Percentiles rank a stretch among this genome's conserved stretches.
Evolutionary conservation across 2,113 vertebrate species (phyloP).

Genomic region (Gymnorhina tibicen): DNA sequence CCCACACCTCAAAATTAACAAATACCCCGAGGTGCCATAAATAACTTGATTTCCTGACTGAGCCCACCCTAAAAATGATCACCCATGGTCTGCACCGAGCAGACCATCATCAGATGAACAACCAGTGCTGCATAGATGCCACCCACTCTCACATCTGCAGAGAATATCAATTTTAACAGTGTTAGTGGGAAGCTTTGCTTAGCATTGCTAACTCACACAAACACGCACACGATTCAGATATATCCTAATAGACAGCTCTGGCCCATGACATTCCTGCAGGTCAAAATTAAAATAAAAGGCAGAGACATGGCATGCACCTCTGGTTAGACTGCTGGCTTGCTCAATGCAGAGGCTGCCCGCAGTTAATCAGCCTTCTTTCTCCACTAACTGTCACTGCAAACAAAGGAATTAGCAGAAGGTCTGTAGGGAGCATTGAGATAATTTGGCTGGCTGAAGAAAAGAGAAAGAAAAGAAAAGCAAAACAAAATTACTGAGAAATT

Average conservation of each 20-base stretch:
- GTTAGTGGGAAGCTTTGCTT: neutral
- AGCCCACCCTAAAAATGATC: neutral
- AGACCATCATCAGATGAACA: neutral
- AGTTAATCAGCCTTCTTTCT: conserved; percentile 66
- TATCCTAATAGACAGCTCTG: conserved; percentile 32
- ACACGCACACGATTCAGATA: neutral
- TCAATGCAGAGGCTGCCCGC: neutral
- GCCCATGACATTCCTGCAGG: conserved; percentile 41
- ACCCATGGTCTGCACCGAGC: neutral
- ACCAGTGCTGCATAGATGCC: neutral
- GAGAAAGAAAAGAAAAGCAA: conserved; percentile 48
- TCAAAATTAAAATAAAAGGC: conserved; percentile 53
- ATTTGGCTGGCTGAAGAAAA: conserved; percentile 63
- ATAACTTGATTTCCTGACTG: neutral
- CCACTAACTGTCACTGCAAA: conserved; percentile 64
- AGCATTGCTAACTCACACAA: neutral
- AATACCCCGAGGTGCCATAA: neutral
- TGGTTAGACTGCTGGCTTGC: conserved; percentile 34
- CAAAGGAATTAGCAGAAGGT: conserved; percentile 69
- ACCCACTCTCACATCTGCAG: neutral
- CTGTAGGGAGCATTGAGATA: conserved; percentile 64
- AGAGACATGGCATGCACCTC: neutral
- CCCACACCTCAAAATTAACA: neutral
- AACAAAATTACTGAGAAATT: conserved; percentile 61
- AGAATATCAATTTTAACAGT: neutral